These are phyloP conservation scores for Phymatocera aterrima DNA, from an alignment of 2,888 invertebrate genomes.

Conservation along the genomic window DNA sequence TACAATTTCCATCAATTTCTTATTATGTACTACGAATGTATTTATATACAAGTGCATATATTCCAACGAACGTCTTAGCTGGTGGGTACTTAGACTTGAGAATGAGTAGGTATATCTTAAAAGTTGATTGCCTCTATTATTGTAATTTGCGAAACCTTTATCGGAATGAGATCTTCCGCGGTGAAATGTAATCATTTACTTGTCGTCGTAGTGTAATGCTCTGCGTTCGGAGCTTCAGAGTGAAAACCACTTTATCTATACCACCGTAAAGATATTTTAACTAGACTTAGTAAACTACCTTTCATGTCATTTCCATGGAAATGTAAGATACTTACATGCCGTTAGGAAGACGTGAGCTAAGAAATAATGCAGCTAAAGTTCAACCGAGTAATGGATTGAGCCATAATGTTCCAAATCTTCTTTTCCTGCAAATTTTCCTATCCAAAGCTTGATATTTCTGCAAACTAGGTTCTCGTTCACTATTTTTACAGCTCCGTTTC, in stretches of 20 bases:
- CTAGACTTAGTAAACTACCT: neutral
- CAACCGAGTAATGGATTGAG: neutral
- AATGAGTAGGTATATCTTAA: neutral
- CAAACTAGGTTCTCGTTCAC: neutral
- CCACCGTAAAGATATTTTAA: neutral
- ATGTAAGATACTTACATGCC: neutral
- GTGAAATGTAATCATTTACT: conserved; percentile 18
- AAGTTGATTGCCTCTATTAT: conserved; percentile 27
- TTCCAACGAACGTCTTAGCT: neutral
- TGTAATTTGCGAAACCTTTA: conserved; percentile 25
- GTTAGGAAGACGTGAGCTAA: neutral
- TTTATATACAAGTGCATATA: neutral
- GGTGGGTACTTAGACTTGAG: neutral
- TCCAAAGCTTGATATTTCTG: neutral
- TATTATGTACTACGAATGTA: neutral
- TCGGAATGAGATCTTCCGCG: conserved; percentile 18
- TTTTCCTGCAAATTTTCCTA: neutral
- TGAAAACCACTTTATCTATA: neutral
- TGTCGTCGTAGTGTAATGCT: neutral
- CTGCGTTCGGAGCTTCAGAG: neutral
- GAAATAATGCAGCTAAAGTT: neutral
- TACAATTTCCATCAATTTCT: conserved; percentile 9
- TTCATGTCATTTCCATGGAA: neutral
- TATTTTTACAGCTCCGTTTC: neutral
- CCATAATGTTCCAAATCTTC: neutral